Evolutionary conservation across 2,797 vertebrate genomes (phyloP), one percentile per base, ranked within the genome.

Genomic region (Valencia hispanica): DNA sequence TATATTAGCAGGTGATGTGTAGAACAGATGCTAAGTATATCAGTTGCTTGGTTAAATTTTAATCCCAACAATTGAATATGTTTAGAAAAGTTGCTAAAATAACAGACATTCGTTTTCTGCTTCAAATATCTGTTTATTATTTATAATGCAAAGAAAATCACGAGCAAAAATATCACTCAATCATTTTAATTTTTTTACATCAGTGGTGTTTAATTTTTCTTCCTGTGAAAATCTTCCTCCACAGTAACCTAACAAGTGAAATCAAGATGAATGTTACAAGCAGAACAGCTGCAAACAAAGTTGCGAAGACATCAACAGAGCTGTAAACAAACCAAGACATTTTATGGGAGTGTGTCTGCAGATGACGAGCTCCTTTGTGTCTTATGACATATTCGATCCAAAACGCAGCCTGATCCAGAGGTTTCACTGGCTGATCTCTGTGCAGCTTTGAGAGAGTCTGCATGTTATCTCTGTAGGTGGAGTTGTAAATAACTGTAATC

Each of bases 311-410:
- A n/a, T 66, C 63, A 25, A 41, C 22, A 41, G 34, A 66, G 22
- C 5, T 66, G 36, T 66, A 41, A 15, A 66, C 63, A 66, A 66
- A 66, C 63, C 63, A 66, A 36, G 63, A 66, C 63, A 66, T 41
- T 86, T 91, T 94, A 86, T 84, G 77, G 15, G 92, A 84, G 4
- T 82, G 73, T 1, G 94, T 78, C 70, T 91, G 83, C 73, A 96
- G 89, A 79, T 95, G 93, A 77, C 45, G 77, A 0, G 94, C 94
- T 68, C 94, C 94, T 93, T 90, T 89, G 82, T 95, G 92, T 81
- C 93, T 94, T 25, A 95, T 95, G 4, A 95, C 94, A 73, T 92
- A 94, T 85, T 95, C 94, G 18, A 94, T 94, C 94, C 95, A 95
- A 91, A 94, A 96, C 81, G 95, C 48, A 32, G 94, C 94, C 68